Base-by-base conservation (phyloP, 2,113 vertebrate species). In the Cacatua alba region DNA sequence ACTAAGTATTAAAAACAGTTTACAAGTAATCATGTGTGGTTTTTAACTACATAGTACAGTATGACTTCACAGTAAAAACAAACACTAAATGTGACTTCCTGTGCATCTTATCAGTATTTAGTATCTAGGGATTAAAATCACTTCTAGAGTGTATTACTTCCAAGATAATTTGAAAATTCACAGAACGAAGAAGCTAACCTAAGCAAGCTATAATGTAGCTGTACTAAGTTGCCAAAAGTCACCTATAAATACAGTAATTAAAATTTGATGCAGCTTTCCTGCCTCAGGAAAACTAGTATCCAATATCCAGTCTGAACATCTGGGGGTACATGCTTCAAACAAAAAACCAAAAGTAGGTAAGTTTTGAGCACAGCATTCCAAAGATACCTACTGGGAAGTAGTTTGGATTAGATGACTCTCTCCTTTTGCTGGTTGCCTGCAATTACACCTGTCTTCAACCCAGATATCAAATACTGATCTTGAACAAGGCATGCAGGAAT, bases 261-360 rank as follows among this genome's bases (percentile, higher is more conserved):
- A 59, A 31, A 51, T 82, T 7, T 48, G 20, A 79, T 62, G 39
- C n/a, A 72, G 21, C 52, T 41, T 88, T 53, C 10, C 25, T 17
- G 12, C 59, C 39, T 59, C 29, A 67, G 20, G 17, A 82, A 44
- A 77, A 33, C 15, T 43, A 51, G 35, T 29, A 57, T 39, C 12
- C 0, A 0, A 24, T 60, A 51, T 33, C 20, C 1, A 2, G 37
- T 51, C 33, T 62, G 23, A 71, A 25, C 26, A 39, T 52, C 20
- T 24, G 19, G 33, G 55, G 49, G 76, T 39, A 59, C 10, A 46
- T 0, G 0, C 39, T 52, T 90, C n/a, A 53, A 60, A 67, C 5
- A 81, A 1, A 25, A 57, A n/a, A 37, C 60, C 7, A 46, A 9
- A 80, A 62, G 33, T 4, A 71, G 59, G 26, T 33, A n/a, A 51